These are phyloP conservation scores for Drosophila serrata DNA, from an alignment of 1,140 invertebrate genomes.

Conservation along the genomic window DNA sequence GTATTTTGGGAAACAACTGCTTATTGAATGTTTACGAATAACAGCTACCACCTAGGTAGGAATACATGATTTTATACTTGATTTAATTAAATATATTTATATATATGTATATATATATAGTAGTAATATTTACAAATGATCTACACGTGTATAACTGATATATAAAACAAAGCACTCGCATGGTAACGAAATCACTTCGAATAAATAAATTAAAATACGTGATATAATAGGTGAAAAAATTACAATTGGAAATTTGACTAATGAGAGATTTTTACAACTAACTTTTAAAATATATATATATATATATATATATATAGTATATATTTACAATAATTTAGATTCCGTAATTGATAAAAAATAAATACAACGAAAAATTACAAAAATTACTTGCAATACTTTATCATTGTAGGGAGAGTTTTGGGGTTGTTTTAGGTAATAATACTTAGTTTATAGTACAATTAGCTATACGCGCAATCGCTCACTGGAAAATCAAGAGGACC, in stretches of 20 bases:
- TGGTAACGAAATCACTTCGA: slow-evolving; percentile 37
- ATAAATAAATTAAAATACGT: slow-evolving; percentile 62
- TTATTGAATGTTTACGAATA: slow-evolving; percentile 59
- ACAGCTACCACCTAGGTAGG: slow-evolving; percentile 61
- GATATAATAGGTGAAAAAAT: slow-evolving; percentile 42
- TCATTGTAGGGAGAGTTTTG: slow-evolving; percentile 32
- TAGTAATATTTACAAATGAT: slow-evolving; percentile 45
- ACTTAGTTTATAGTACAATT: slow-evolving; percentile 56
- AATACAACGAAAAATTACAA: slow-evolving; percentile 69
- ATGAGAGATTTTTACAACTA: slow-evolving; percentile 68
- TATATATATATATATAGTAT: slow-evolving; percentile 9
- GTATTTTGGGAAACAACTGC: slow-evolving; percentile 45
- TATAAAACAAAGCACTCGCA: slow-evolving; percentile 38
- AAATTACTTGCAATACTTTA: slow-evolving; percentile 67
- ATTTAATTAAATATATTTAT: slow-evolving; percentile 16
- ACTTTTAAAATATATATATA: slow-evolving; percentile 31
- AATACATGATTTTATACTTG: slow-evolving; percentile 49
- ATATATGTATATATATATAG: slow-evolving; percentile 29
- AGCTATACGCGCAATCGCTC: slow-evolving; percentile 23
- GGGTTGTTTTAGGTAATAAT: slow-evolving; percentile 41
- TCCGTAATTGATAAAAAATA: slow-evolving; percentile 46
- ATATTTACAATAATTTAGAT: slow-evolving; percentile 66
- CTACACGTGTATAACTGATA: slow-evolving; percentile 36
- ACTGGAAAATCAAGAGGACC: not conserved
- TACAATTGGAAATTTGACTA: slow-evolving; percentile 76